Conservation (phyloP, 2,888 invertebrate genomes). For the Acleris literana region DNA sequence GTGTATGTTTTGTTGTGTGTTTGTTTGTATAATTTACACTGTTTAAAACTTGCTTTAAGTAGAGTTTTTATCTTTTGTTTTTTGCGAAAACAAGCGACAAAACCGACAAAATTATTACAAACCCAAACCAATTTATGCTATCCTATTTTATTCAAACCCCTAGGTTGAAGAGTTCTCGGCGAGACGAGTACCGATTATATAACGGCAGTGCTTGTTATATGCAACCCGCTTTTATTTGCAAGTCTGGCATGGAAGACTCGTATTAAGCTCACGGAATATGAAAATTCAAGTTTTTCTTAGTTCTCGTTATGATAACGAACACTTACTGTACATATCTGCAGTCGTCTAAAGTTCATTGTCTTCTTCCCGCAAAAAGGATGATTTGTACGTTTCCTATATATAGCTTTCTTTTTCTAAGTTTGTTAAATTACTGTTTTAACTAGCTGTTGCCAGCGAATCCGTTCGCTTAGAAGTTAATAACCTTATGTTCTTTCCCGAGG, state of each 20-base stretch:
- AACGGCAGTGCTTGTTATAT: slow-evolving; percentile 12
- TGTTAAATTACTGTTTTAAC: no score
- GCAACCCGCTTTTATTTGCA: slow-evolving; percentile 14
- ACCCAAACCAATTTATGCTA: slow-evolving; percentile 26
- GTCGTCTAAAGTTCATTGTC: background rate
- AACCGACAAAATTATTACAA: background rate
- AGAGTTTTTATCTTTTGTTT: no score
- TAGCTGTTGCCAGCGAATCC: no score
- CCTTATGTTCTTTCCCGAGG: no score
- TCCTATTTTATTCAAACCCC: slow-evolving; percentile 26
- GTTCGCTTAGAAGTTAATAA: no score
- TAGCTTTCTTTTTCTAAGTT: no score
- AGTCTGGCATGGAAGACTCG: slow-evolving; percentile 16
- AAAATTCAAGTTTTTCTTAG: background rate
- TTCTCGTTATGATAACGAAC: background rate
- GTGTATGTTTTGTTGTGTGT: no score
- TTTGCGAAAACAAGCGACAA: no score
- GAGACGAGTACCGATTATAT: slow-evolving; percentile 20
- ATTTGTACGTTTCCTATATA: no score
- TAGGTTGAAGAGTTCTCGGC: slow-evolving; percentile 16
- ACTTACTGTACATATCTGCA: background rate
- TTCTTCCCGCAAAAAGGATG: no score
- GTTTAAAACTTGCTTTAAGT: no score
- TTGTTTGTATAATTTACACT: no score
- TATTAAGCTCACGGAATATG: slow-evolving; percentile 19